These are phyloP conservation scores for Aethes cnicana DNA, from an alignment of 2,888 invertebrate species.

Conservation along the genomic window DNA sequence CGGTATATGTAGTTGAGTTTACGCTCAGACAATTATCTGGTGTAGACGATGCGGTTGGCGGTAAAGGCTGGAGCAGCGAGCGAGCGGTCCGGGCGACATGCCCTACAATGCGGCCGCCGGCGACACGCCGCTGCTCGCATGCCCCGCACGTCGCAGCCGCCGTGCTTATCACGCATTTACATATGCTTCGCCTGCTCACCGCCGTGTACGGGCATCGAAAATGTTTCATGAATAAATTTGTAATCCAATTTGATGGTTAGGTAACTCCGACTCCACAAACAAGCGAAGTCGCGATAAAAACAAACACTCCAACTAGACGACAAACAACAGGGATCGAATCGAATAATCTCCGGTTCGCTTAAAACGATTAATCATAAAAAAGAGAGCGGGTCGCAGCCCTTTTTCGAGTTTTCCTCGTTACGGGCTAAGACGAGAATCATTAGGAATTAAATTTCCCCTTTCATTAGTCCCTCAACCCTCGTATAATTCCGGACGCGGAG, in stretches of 20 bases:
- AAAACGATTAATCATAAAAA: conserved; percentile 76
- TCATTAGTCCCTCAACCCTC: conserved; percentile 83
- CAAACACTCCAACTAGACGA: conserved; percentile 51
- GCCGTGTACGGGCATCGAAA: conserved; percentile 75
- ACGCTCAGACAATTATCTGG: neutral
- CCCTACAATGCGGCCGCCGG: conserved; percentile 58
- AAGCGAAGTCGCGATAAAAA: conserved; percentile 55
- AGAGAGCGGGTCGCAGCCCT: conserved; percentile 73
- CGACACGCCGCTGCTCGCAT: conserved; percentile 43
- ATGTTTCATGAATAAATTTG: conserved; percentile 81
- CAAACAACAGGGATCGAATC: conserved; percentile 60
- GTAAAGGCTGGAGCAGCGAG: conserved; percentile 40
- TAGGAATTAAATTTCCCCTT: conserved; percentile 83
- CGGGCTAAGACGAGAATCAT: conserved; percentile 82
- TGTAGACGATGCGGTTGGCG: conserved; percentile 21
- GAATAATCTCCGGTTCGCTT: conserved; percentile 66
- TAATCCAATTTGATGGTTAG: conserved; percentile 72
- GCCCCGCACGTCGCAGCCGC: conserved; percentile 58
- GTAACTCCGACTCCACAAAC: conserved; percentile 64
- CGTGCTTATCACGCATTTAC: conserved; percentile 78
- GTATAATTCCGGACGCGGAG: conserved; percentile 82
- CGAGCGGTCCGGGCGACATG: conserved; percentile 49
- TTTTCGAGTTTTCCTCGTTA: conserved; percentile 82
- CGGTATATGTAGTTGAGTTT: neutral
- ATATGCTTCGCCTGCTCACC: conserved; percentile 71